Conservation (phyloP, 2,797 vertebrate genomes). For the Phyllotis vaccarum region DNA sequence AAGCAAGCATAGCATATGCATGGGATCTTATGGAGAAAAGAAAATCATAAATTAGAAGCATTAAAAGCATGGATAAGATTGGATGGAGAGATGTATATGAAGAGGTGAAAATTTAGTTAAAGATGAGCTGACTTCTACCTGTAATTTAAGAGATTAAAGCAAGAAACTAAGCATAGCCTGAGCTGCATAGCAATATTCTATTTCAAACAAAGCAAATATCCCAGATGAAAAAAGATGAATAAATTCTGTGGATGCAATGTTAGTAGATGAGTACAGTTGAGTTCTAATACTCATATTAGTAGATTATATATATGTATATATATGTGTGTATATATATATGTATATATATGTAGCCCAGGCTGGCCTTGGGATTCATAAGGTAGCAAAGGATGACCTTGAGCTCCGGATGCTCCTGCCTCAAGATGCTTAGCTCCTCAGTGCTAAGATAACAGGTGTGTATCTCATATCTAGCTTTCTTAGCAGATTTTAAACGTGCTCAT, state of each 20-base stretch:
- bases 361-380: background rate
- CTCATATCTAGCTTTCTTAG: background rate
- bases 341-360: no score
- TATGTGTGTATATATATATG: no score
- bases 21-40: background rate
- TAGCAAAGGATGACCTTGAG: background rate
- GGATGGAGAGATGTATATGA: background rate
- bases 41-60: constrained; percentile 32
- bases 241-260: background rate
- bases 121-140: background rate
- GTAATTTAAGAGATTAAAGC: background rate
- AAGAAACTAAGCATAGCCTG: background rate
- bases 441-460: background rate
- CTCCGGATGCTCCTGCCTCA: background rate
- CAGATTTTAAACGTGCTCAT: background rate
- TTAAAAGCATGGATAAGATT: background rate
- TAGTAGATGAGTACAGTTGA: no score
- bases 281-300: background rate
- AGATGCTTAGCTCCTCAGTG: background rate
- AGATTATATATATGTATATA: background rate
- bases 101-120: background rate
- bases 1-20: background rate
- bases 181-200: background rate
- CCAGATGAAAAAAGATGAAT: background rate
- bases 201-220: background rate